phyloP scores from a whole-genome alignment of 2,888 invertebrate genomes.

The Amphiduros pacificus region DNA sequence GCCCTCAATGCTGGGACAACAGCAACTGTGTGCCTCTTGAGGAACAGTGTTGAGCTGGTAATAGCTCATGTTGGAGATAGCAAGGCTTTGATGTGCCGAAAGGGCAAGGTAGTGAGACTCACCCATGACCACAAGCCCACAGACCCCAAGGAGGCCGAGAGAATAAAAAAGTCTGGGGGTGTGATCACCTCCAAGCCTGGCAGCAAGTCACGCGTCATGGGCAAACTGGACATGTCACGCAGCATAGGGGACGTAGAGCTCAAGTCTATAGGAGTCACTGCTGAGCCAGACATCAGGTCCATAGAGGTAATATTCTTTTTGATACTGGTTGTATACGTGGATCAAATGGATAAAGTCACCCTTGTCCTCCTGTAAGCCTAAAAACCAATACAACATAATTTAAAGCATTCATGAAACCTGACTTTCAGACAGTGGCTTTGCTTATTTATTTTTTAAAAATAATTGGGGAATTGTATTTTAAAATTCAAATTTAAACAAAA shows the following conservation, averaged over 20 bases:
- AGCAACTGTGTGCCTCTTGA: constrained; percentile 63
- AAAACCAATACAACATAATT: too few species aligned
- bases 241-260: constrained; percentile 64
- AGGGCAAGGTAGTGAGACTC: constrained; percentile 59
- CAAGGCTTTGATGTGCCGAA: constrained; percentile 62
- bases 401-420: too few species aligned
- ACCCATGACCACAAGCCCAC: constrained; percentile 62
- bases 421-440: too few species aligned
- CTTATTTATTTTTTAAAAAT: too few species aligned
- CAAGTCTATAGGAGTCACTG: constrained; percentile 62
- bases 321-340: too few species aligned
- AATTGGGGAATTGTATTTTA: too few species aligned
- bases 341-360: too few species aligned
- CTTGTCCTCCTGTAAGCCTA: too few species aligned
- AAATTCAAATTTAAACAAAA: not conserved
- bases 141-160: constrained; percentile 57
- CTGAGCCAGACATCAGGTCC: constrained; percentile 58
- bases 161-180: constrained; percentile 60
- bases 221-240: constrained; percentile 63
- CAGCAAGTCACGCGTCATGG: constrained; percentile 61
- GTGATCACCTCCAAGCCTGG: constrained; percentile 55
- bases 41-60: constrained; percentile 60
- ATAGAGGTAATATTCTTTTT: constrained; percentile 48
- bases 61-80: constrained; percentile 64
- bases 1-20: constrained; percentile 60